Evolutionary conservation across 2,888 invertebrate genomes (phyloP).

Genomic region (Nasonia oneida): DNA sequence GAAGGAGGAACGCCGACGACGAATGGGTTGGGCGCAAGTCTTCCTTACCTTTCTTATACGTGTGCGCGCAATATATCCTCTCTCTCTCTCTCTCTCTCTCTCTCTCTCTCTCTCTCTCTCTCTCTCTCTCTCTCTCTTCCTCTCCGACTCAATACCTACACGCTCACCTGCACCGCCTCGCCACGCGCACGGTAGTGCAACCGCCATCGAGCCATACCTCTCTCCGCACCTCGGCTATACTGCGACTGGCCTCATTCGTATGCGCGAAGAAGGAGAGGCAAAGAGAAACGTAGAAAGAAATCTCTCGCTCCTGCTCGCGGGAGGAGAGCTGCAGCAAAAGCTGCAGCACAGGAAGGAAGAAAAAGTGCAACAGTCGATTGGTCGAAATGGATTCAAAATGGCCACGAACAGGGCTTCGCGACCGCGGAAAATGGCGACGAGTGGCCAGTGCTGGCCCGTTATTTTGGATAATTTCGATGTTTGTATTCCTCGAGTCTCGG

Average conservation of each 20-base stretch:
- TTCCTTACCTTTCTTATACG: constrained; percentile 47
- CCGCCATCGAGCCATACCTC: constrained; percentile 64
- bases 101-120: constrained; percentile 46
- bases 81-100: constrained; percentile 46
- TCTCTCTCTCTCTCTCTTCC: constrained; percentile 47
- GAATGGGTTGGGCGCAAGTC: constrained; percentile 56
- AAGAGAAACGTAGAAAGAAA: constrained; percentile 63
- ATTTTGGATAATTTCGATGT: constrained; percentile 71
- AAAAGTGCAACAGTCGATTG: constrained; percentile 75
- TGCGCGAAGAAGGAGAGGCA: constrained; percentile 45
- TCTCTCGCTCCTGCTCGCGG: constrained; percentile 37
- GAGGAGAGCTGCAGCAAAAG: constrained; percentile 32
- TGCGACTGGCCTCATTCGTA: constrained; percentile 26
- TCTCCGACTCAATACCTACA: constrained; percentile 4
- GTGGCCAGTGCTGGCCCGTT: constrained; percentile 61
- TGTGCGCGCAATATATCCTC: constrained; percentile 54
- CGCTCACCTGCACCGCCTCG: constrained; percentile 22
- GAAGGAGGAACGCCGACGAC: constrained; percentile 56
- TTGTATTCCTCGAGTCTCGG: constrained; percentile 68
- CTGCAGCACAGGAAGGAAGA: constrained; percentile 63
- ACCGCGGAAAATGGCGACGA: constrained; percentile 75
- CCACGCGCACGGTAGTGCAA: constrained; percentile 61
- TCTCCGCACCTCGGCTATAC: constrained; percentile 18
- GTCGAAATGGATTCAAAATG: constrained; percentile 78
- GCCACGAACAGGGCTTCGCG: constrained; percentile 67